Evolutionary conservation across 2,888 invertebrate genomes (phyloP), one percentile per base, ranked within the genome.

Genomic region (Sycophila texana): DNA sequence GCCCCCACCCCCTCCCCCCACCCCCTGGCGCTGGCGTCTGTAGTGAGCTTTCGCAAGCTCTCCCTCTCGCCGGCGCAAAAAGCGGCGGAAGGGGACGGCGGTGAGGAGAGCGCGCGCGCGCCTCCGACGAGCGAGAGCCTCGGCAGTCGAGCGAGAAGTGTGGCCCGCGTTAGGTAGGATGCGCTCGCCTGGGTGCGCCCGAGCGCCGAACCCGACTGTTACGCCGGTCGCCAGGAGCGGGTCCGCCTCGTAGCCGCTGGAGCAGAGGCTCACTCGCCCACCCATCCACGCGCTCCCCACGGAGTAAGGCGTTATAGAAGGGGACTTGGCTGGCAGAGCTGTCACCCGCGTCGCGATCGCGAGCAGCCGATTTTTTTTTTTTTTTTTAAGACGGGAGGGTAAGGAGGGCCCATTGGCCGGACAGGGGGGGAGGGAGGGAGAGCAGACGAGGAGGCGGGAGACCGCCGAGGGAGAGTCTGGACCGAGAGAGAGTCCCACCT

Each of bases 111-210:
- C 79, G 83, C 81, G 80, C 75, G 20, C 22, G 14, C 3, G 7
- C 20, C 58, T 61, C 26, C 55, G 20, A 49, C 39, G 14, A 51
- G 63, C 47, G 14, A 55, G 55, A 30, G 61, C 63, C 71, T 74
- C 84, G 84, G 84, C 74, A 81, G 81, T 80, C 85, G 86, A 84
- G 88, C 86, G 86, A 84, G 85, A 85, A 87, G 87, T 88, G 89
- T 87, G 87, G 88, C 86, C 85, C 87, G 89, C 86, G 88, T 87
- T 87, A 86, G 89, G 85, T 89, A 90, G 89, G 89, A 90, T 90
- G 90, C 90, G 88, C 63, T 30, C 88, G 87, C 88, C 70, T 73
- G 71, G 74, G 47, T 61, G 58, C 76, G 75, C 71, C 68, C 58
- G 20, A 47, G 30, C 74, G 51, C 20, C 74, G 12, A 49, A 13